Conservation (phyloP, 2,888 invertebrate genomes). For the Microctonus brassicae region DNA sequence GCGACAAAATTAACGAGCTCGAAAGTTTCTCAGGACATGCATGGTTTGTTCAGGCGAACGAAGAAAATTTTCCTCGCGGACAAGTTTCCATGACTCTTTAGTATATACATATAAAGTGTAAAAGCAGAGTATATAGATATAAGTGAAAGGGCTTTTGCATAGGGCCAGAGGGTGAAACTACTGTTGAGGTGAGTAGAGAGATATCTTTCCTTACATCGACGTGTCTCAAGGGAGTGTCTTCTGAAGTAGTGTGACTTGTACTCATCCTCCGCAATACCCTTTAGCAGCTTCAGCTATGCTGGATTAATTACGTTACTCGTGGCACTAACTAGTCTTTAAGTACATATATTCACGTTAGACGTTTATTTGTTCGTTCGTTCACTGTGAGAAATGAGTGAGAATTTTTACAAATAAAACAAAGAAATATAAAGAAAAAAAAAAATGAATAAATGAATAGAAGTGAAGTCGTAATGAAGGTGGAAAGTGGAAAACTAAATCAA, state of each 20-base stretch:
- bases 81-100: constrained; percentile 30
- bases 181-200: constrained; percentile 29
- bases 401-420: background rate
- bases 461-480: background rate
- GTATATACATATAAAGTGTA: background rate
- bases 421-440: background rate
- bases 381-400: background rate
- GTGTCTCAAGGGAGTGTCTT: constrained; percentile 41
- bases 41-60: constrained; percentile 31
- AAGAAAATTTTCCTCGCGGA: constrained; percentile 35
- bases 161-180: constrained; percentile 34
- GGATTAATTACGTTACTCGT: constrained; percentile 45
- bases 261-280: constrained; percentile 1
- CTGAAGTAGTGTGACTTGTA: constrained; percentile 3
- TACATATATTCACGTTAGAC: constrained; percentile 33
- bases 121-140: background rate
- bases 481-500: constrained; percentile 14
- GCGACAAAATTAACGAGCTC: constrained; percentile 37
- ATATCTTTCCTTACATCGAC: constrained; percentile 42
- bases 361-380: constrained; percentile 5
- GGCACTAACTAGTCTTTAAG: constrained; percentile 36
- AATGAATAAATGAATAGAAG: constrained; percentile 1
- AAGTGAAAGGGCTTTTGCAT: background rate
- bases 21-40: constrained; percentile 36
- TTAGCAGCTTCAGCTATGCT: constrained; percentile 31